Evolutionary conservation across 2,113 vertebrate genomes (phyloP).

Genomic region (Pagrus major): DNA sequence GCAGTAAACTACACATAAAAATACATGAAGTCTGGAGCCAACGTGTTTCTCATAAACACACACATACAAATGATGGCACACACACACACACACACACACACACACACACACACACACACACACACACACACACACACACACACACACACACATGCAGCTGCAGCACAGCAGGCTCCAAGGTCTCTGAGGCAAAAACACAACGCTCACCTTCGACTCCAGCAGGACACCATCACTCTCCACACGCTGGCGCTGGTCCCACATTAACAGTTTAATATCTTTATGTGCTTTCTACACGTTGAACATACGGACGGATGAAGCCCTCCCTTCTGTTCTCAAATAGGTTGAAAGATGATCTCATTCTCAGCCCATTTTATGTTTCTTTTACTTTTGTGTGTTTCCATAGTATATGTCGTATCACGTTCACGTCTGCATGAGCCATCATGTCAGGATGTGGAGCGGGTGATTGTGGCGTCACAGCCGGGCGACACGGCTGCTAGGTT

Average conservation of each 20-base stretch:
- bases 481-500: no score
- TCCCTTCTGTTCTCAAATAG: background rate
- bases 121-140: conserved; percentile 15
- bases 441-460: no score
- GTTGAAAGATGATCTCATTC: background rate
- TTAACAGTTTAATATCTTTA: background rate
- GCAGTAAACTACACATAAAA: conserved; percentile 50
- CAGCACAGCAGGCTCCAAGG: conserved; percentile 48
- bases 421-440: no score
- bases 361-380: no score
- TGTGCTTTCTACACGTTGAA: background rate
- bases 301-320: background rate
- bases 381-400: no score
- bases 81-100: conserved; percentile 33
- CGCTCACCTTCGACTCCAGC: background rate
- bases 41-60: conserved; percentile 4
- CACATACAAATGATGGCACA: background rate
- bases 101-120: background rate
- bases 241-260: background rate
- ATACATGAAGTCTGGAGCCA: background rate
- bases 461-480: no score
- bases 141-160: conserved; percentile 33
- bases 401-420: no score
- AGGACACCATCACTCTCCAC: conserved; percentile 17
- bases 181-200: conserved; percentile 31